phyloP scores from a whole-genome alignment of 2,113 vertebrate genomes.

The Pluvialis apricaria region DNA sequence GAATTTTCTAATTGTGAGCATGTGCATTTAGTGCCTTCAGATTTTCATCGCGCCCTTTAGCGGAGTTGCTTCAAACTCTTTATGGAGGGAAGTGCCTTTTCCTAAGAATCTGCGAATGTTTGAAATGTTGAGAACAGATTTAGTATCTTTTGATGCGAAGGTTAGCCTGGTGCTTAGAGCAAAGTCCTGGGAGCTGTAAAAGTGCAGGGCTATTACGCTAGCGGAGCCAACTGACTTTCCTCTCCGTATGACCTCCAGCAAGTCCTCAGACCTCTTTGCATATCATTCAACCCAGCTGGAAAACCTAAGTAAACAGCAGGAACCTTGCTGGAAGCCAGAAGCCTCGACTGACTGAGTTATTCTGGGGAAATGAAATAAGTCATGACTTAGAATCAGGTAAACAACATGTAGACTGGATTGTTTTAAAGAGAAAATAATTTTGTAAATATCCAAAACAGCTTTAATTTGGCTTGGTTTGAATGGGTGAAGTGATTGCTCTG shows the following conservation, averaged over 20 bases:
- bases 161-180: slow-evolving; percentile 20
- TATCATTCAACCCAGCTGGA: slow-evolving; percentile 53
- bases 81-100: slow-evolving; percentile 1
- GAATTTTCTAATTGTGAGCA: neutral
- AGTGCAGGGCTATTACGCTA: neutral
- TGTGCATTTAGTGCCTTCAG: neutral
- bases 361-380: neutral
- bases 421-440: slow-evolving; percentile 12
- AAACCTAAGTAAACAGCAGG: slow-evolving; percentile 53
- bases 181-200: slow-evolving; percentile 32
- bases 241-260: slow-evolving; percentile 27
- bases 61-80: neutral
- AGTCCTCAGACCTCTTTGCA: slow-evolving; percentile 45
- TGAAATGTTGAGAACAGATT: slow-evolving; percentile 35
- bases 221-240: neutral
- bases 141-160: slow-evolving; percentile 41
- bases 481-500: neutral
- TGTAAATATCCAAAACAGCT: neutral
- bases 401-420: neutral
- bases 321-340: slow-evolving; percentile 49
- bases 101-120: neutral
- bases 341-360: neutral
- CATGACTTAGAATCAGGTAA: slow-evolving; percentile 1
- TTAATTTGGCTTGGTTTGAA: neutral
- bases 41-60: neutral